Evolutionary conservation across 2,113 vertebrate species (phyloP), one percentile per base, ranked within the genome.

Genomic region (Paraplagusia blochii): DNA sequence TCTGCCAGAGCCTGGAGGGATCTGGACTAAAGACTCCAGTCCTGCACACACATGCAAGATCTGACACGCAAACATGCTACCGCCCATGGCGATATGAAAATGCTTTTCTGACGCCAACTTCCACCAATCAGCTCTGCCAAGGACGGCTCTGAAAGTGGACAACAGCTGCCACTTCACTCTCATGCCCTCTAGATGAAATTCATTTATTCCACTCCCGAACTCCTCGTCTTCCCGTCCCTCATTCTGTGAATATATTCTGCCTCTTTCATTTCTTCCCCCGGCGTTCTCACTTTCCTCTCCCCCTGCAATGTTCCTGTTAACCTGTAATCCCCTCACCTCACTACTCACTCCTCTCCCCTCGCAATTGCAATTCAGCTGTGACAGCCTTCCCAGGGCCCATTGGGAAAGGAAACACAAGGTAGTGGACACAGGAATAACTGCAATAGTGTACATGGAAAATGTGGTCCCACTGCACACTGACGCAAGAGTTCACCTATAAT

Each of bases 161-260:
- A 80, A 70, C 75, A 73, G 74, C 72, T 72, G 79, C 55, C 55
- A 77, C 68, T 72, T 76, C 57, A 68, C 60, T 61, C 73, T 58
- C 71, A 75, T 66, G 54, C 59, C 76, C 57, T 63, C 35, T 69
- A 74, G 66, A 76, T 66, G 14, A 77, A 80, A 79, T 69, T 65
- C 45, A 79, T 73, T 58, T 81, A 84, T 81, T 81, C 71, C 63
- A 66, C 58, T 74, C 65, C 56, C 57, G 39, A 33, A 54, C 63
- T 58, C 53, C 44, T 7, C 8, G 59, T 63, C 33, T n/a, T 59
- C 50, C n/a, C 10, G 1, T 61, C 49, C 66, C 42, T 38, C 12
- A 13, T 57, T 53, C 15, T 63, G 40, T 46, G 52, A 60, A 72
- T 74, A 39, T 29, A 63, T 71, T 69, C 74, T 63, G 49, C 59